Evolutionary conservation across 2,113 vertebrate genomes (phyloP).

Genomic region (Odontesthes bonariensis): DNA sequence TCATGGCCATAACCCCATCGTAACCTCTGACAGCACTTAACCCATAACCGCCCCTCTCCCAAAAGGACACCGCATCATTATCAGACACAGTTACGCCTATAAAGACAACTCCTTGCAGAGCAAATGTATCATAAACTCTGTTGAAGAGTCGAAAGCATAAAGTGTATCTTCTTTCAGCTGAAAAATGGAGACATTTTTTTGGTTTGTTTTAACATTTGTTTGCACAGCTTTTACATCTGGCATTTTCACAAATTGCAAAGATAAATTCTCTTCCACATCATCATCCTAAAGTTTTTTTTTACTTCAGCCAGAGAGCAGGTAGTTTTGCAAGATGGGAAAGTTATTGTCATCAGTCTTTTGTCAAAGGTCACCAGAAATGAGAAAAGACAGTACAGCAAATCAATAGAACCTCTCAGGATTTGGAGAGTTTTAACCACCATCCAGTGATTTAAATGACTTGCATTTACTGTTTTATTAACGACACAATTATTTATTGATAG

Average conservation of each 20-base stretch:
- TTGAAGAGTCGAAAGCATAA: slow-evolving; percentile 22
- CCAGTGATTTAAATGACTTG: neutral
- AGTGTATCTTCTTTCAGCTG: slow-evolving; percentile 19
- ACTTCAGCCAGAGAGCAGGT: slow-evolving; percentile 47
- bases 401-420: slow-evolving; percentile 6
- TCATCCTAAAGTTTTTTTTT: neutral
- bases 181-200: slow-evolving; percentile 2
- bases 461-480: slow-evolving; percentile 19
- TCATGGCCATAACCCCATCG: slow-evolving; percentile 52
- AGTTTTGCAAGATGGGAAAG: slow-evolving; percentile 28
- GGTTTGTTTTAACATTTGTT: slow-evolving; percentile 41
- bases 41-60: slow-evolving; percentile 34
- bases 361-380: slow-evolving; percentile 39
- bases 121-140: slow-evolving; percentile 40
- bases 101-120: slow-evolving; percentile 47
- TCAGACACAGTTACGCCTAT: slow-evolving; percentile 31
- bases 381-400: slow-evolving; percentile 31
- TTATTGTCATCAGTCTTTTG: slow-evolving; percentile 63
- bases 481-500: slow-evolving; percentile 25
- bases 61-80: slow-evolving; percentile 38
- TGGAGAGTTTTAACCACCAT: no score
- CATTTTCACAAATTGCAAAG: slow-evolving; percentile 37
- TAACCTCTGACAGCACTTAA: slow-evolving; percentile 70
- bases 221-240: slow-evolving; percentile 35
- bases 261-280: slow-evolving; percentile 34